These are phyloP conservation scores for Pagrus major DNA, from an alignment of 2,113 vertebrate genomes.

Conservation along the genomic window DNA sequence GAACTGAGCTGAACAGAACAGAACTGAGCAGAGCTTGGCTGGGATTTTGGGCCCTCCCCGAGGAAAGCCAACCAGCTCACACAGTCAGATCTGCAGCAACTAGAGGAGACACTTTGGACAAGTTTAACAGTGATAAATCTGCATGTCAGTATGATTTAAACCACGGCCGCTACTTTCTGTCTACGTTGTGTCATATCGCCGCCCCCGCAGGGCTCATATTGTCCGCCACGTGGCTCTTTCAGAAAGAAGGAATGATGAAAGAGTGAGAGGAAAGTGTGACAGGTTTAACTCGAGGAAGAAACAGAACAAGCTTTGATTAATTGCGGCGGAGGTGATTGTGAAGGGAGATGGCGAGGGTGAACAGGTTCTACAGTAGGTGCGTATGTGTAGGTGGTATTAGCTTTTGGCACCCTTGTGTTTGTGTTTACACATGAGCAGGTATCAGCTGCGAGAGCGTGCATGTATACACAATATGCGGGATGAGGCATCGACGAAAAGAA, in stretches of 20 bases:
- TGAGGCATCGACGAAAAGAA: conserved; percentile 2
- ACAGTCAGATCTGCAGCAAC: conserved; percentile 82
- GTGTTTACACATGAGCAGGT: conserved; percentile 39
- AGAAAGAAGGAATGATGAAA: conserved; percentile 79
- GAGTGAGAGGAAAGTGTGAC: conserved; percentile 81
- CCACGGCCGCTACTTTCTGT: conserved; percentile 74
- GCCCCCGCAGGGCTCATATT: conserved; percentile 76
- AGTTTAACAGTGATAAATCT: conserved; percentile 86
- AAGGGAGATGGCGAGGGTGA: conserved; percentile 65
- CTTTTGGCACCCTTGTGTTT: conserved; percentile 35
- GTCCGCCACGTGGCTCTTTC: conserved; percentile 74
- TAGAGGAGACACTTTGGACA: conserved; percentile 83
- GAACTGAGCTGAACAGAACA: conserved; percentile 40
- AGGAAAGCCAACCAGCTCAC: conserved; percentile 67
- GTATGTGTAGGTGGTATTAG: conserved; percentile 35
- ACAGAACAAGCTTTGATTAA: conserved; percentile 81
- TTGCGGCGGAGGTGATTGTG: conserved; percentile 76
- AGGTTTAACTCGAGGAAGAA: conserved; percentile 73
- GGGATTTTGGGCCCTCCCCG: conserved; percentile 51
- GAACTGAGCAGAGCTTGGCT: conserved; percentile 45
- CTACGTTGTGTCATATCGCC: conserved; percentile 77
- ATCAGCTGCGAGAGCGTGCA: conserved; percentile 19
- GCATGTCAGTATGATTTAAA: conserved; percentile 83
- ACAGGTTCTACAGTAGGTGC: conserved; percentile 49
- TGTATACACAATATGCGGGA: conserved; percentile 8